Conservation (phyloP, 92 coral and sea anemone genomes). For the Porites divaricata region DNA sequence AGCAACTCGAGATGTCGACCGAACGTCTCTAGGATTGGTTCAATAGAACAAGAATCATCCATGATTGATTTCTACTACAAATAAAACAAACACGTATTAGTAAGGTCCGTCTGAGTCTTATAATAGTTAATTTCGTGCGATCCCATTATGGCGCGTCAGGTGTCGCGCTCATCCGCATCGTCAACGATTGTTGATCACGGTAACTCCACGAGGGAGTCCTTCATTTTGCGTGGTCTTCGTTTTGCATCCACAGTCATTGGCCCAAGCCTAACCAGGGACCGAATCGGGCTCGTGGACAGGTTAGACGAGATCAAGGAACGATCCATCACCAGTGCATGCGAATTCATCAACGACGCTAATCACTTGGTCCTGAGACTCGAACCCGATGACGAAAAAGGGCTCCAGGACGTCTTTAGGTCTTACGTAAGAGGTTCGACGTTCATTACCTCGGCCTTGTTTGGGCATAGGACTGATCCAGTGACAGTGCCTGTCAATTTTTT, state of each 20-base stretch:
- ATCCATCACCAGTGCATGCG: neutral
- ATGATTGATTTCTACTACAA: neutral
- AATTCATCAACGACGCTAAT: neutral
- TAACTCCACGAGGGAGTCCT: neutral
- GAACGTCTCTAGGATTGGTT: neutral
- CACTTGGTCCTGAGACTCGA: neutral
- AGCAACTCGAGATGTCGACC: neutral
- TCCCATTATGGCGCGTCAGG: too few species aligned
- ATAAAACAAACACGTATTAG: neutral
- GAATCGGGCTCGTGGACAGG: neutral
- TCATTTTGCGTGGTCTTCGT: too few species aligned
- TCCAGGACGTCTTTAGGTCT: neutral
- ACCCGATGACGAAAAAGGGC: neutral
- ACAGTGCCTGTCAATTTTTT: constrained; percentile 4
- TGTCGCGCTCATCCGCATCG: too few species aligned
- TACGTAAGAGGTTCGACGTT: neutral
- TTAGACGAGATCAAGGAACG: neutral
- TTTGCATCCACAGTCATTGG: neutral
- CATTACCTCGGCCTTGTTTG: neutral
- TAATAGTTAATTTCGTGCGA: neutral
- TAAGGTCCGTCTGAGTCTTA: neutral
- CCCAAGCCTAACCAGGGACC: neutral
- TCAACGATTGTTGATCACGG: neutral
- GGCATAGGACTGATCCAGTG: neutral
- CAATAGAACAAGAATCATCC: neutral